Base-by-base conservation (phyloP, 2,113 vertebrate genomes). In the Kryptolebias marmoratus region DNA sequence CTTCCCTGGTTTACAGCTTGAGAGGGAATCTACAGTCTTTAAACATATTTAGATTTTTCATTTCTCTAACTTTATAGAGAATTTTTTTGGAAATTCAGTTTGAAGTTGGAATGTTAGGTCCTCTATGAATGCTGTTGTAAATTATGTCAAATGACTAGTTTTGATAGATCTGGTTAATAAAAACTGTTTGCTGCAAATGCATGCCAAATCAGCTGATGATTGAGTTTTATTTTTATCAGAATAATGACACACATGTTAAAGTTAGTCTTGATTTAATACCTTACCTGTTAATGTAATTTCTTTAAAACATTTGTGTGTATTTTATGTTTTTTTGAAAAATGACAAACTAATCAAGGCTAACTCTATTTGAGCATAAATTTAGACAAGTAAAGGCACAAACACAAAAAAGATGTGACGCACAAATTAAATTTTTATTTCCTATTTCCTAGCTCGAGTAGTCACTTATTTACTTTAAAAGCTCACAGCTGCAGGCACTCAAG, bases 401-500 rank as follows among this genome's bases (percentile, higher is more conserved):
- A 47, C 56, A 59, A 50, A 14, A 15, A 22, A 22, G 30, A 69
- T 49, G 45, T 27, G 22, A 13, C 48, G 28, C 22, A 48, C 27
- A 64, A 45, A 58, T 58, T 49, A 11, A 28, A 15, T 14, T 11
- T 47, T 11, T 1, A 11, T 31, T 54, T 22, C 28, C 16, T 45
- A 32, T 71, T 62, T 55, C 30, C 6, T 5, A 14, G 22, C 15
- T 62, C 49, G 36, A 62, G 57, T 18, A 27, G 28, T 16, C 8
- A 5, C 27, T 31, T 32, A 62, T 30, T 18, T 31, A 71, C 28
- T 13, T 32, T 16, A 57, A 68, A 57, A 57, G 62, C 48, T 48
- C 12, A 31, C 54, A 58, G 27, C 54, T 68, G 54, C 53, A 68
- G 63, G 63, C 63, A 5, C 42, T 15, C 11, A 55, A 32, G 27